These are phyloP conservation scores for Wasmannia auropunctata DNA, from an alignment of 1,140 invertebrate genomes.

Conservation along the genomic window DNA sequence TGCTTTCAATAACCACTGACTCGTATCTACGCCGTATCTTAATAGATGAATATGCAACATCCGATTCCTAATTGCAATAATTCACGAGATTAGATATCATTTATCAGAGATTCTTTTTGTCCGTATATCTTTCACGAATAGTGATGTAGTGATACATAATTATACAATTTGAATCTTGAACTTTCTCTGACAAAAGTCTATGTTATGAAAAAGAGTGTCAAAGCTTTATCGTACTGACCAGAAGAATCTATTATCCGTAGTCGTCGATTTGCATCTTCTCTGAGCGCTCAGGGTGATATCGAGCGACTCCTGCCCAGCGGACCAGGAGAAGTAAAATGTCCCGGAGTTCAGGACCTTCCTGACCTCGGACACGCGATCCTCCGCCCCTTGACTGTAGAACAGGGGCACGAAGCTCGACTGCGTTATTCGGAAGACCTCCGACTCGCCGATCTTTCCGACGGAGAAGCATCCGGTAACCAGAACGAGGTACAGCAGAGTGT, in stretches of 20 bases:
- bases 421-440: slow-evolving; percentile 97
- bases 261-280: slow-evolving; percentile 90
- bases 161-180: neutral
- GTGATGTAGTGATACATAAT: neutral
- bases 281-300: slow-evolving; percentile 98
- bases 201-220: neutral
- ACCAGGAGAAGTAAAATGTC: slow-evolving; percentile 98
- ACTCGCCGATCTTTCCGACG: slow-evolving; percentile 96
- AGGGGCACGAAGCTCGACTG: slow-evolving; percentile 96
- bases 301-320: slow-evolving; percentile 86
- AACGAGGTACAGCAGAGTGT: slow-evolving; percentile 93
- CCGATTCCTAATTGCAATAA: slow-evolving; percentile 89
- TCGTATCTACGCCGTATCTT: slow-evolving; percentile 94
- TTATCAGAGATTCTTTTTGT: neutral
- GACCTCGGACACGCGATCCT: slow-evolving; percentile 92
- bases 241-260: slow-evolving; percentile 98
- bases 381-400: slow-evolving; percentile 91
- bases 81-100: slow-evolving; percentile 18
- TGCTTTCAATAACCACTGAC: slow-evolving; percentile 95
- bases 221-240: slow-evolving; percentile 87
- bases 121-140: neutral
- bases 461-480: slow-evolving; percentile 98
- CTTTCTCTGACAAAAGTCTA: neutral
- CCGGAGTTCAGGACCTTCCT: slow-evolving; percentile 97
- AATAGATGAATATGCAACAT: slow-evolving; percentile 97